phyloP scores from a whole-genome alignment of 2,113 vertebrate genomes.

The Chionis minor region DNA sequence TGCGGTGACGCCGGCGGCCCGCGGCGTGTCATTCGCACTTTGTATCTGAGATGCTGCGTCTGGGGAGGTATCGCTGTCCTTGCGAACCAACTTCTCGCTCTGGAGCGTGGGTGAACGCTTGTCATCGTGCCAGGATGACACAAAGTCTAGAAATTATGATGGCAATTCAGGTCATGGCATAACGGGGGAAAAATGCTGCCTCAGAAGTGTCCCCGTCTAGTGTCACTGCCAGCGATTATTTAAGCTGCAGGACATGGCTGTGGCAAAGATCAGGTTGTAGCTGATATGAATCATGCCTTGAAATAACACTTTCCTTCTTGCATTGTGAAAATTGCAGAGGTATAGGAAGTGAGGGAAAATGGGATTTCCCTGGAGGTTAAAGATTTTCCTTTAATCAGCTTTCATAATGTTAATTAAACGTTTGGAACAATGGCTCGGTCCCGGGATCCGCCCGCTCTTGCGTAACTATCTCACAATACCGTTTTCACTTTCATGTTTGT shows the following conservation, averaged over 20 bases:
- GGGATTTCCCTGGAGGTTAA: slow-evolving; percentile 64
- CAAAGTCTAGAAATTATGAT: slow-evolving; percentile 53
- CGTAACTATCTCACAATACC: slow-evolving; percentile 42
- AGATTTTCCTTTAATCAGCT: slow-evolving; percentile 72
- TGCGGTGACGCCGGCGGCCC: neutral
- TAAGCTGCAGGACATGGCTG: slow-evolving; percentile 14
- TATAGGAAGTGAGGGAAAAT: slow-evolving; percentile 52
- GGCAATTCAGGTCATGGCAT: slow-evolving; percentile 53
- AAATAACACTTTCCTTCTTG: slow-evolving; percentile 57
- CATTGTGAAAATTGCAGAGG: slow-evolving; percentile 34
- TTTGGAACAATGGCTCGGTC: slow-evolving; percentile 72
- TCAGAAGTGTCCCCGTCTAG: neutral
- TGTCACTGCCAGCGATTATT: slow-evolving; percentile 4
- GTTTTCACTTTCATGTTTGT: slow-evolving; percentile 57
- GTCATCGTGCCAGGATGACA: slow-evolving; percentile 36
- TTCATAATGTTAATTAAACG: slow-evolving; percentile 63
- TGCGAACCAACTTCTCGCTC: neutral
- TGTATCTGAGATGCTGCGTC: neutral
- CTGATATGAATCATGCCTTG: slow-evolving; percentile 51
- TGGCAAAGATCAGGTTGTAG: slow-evolving; percentile 49
- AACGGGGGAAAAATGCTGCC: slow-evolving; percentile 23
- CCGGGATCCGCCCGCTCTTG: slow-evolving; percentile 65
- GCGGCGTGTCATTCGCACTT: neutral
- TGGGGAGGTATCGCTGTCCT: slow-evolving; percentile 10
- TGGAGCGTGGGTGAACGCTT: slow-evolving; percentile 13